Conservation (phyloP, 2,113 vertebrate species). For the Cavia porcellus region DNA sequence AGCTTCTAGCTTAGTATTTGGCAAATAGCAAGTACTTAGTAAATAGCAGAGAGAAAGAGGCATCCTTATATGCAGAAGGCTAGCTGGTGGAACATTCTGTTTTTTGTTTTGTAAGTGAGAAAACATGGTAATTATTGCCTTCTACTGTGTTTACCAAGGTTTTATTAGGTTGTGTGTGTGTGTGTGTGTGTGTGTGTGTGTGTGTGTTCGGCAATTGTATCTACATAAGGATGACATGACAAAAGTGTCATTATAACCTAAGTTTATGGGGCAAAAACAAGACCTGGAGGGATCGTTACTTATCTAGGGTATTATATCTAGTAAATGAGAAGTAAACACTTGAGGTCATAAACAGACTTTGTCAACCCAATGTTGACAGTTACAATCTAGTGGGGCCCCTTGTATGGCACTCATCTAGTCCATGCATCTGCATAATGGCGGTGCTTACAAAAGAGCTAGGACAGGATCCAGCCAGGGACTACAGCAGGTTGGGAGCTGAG, state of each 20-base stretch:
- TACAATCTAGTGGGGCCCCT: background rate
- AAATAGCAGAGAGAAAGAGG: background rate
- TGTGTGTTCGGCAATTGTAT: background rate
- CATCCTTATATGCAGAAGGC: background rate
- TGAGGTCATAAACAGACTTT: background rate
- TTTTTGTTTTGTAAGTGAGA: background rate
- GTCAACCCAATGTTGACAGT: background rate
- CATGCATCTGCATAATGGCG: background rate
- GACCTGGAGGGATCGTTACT: background rate
- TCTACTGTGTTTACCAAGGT: background rate
- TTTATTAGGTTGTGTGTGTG: too few relatives aligned
- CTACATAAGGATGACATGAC: background rate
- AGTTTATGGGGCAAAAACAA: background rate
- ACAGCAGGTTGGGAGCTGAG: background rate
- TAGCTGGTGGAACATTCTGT: background rate
- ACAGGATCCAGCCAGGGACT: background rate
- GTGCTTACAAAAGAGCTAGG: background rate
- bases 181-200: too few relatives aligned
- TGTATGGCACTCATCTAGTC: background rate
- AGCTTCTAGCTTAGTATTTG: background rate
- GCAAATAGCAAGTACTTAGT: background rate
- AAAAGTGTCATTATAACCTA: background rate
- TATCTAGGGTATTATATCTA: background rate
- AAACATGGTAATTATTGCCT: background rate
- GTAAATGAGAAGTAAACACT: background rate